Base-by-base conservation (phyloP, 1,140 invertebrate genomes). In the Tetramorium parvispinum region DNA sequence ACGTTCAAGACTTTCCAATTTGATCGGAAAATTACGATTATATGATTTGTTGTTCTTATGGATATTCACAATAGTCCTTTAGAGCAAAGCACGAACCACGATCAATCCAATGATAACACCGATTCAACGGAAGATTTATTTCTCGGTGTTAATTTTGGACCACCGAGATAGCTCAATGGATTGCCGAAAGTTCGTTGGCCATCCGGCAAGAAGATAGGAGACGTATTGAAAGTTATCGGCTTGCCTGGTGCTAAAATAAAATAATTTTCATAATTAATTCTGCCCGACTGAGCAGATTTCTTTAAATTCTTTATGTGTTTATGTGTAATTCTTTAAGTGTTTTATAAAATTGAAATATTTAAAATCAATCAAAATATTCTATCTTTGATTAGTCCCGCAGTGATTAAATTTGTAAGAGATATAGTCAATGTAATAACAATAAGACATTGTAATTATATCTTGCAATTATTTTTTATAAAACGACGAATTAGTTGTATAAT, bases 141-240 rank as follows among this genome's bases (percentile, higher is more conserved):
- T 85, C 94, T 95, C 73, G 95, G 89, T 55, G 95, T 93, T 87
- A 97, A 93, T 89, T 95, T 95, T 32, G 96, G 96, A 89, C 96
- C 97, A 70, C 96, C 97, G 83, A 97, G 95, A 94, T 97, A 97
- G 94, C 97, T 97, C 90, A 97, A 95, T 57, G 97, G 97, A 95
- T 97, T 97, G 87, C 94, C 95, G 93, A 96, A 97, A 85, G 96
- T 96, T 83, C 97, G 95, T 85, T 95, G 95, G 51, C 95, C 93
- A 43, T 96, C 95, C 57, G 95, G 95, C 13, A 97, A 91, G 92
- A 96, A 96, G 65, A 96, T 91, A 46, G 96, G 96, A n/a, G 93
- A 92, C 59, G 93, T 82, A 37, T 88, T 93, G 83, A 93, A 77
- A 49, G 91, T 81, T 68, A 91, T 87, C 71, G 87, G 85, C 70